phyloP scores from a whole-genome alignment of 2,113 vertebrate species.

The Chelonoidis abingdonii region DNA sequence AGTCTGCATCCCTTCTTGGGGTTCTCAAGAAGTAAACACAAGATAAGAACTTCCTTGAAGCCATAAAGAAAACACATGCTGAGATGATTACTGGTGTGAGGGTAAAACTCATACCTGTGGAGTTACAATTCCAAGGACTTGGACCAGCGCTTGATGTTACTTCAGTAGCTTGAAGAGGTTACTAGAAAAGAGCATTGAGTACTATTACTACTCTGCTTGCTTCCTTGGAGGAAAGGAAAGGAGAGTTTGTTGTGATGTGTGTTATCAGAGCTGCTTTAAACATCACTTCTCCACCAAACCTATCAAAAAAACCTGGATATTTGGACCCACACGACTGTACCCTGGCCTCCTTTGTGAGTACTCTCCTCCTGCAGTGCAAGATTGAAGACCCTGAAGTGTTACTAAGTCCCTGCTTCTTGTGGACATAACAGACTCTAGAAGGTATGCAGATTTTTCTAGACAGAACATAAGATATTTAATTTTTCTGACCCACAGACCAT shows the following conservation, averaged over 20 bases:
- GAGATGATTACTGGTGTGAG: neutral
- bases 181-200: neutral
- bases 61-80: neutral
- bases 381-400: neutral
- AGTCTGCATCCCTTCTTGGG: neutral
- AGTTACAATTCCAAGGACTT: neutral
- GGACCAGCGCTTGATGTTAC: neutral
- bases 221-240: neutral
- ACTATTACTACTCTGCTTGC: neutral
- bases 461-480: neutral
- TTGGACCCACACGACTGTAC: neutral
- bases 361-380: neutral
- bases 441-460: neutral
- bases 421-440: too few relatives aligned
- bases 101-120: neutral
- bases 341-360: neutral
- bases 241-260: neutral
- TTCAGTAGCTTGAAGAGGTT: neutral
- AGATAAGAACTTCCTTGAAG: neutral
- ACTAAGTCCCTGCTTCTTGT: neutral
- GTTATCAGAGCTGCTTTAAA: too few relatives aligned
- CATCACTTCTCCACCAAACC: neutral
- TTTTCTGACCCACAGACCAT: neutral
- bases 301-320: neutral
- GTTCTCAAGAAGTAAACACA: neutral